Evolutionary conservation across 23 tunicate species (phyloP).

Genomic region (Clavelina lepadiformis): DNA sequence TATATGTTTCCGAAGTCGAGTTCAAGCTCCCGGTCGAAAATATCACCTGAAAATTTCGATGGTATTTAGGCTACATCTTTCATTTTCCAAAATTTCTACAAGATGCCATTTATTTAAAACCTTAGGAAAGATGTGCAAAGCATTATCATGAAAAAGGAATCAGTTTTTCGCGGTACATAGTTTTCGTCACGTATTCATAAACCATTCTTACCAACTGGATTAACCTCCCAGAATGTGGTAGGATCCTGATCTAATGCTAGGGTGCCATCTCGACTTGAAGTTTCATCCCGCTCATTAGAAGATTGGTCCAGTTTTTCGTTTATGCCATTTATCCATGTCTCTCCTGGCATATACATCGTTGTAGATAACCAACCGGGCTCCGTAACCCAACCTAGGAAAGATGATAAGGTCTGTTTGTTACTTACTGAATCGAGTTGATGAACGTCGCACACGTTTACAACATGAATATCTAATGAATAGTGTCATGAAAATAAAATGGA

Average conservation of each 20-base stretch:
- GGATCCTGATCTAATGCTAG: slow-evolving; percentile 39
- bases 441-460: too few species aligned
- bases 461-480: too few species aligned
- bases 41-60: slow-evolving; percentile 44
- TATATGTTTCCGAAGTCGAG: slow-evolving; percentile 37
- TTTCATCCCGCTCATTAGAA: slow-evolving; percentile 36
- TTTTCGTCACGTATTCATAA: too few species aligned
- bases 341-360: slow-evolving; percentile 59
- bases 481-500: too few species aligned
- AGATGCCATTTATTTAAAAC: too few species aligned
- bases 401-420: too few species aligned
- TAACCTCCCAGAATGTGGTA: slow-evolving; percentile 54
- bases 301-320: slow-evolving; percentile 24
- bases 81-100: too few species aligned
- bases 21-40: slow-evolving; percentile 50
- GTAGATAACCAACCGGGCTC: slow-evolving; percentile 33
- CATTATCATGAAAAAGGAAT: too few species aligned
- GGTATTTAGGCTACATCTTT: too few species aligned
- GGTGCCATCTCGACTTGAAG: slow-evolving; percentile 43
- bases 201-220: slow-evolving; percentile 35
- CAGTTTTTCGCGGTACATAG: too few species aligned
- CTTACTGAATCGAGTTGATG: too few species aligned
- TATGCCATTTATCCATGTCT: slow-evolving; percentile 37
- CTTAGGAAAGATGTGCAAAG: too few species aligned
- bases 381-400: slow-evolving; percentile 23